Evolutionary conservation across 2,113 vertebrate genomes (phyloP), one percentile per base, ranked within the genome.

Genomic region (Hippoglossus stenolepis): DNA sequence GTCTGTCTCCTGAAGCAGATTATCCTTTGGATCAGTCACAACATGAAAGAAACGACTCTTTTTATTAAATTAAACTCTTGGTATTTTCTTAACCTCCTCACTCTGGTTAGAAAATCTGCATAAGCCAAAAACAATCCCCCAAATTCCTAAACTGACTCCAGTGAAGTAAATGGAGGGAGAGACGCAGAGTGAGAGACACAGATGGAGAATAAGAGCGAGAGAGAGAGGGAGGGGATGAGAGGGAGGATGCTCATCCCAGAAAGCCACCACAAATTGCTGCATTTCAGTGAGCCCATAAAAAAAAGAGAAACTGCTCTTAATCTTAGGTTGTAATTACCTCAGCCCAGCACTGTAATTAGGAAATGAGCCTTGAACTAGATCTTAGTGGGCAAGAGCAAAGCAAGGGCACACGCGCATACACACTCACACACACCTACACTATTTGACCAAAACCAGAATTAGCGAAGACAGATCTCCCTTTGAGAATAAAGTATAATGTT

Each of bases 291-390:
- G 87, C 65, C 76, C 40, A 77, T 91, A 83, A 90, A 93, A 92
- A 79, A 80, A 74, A 89, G 85, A 90, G 82, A 91, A 92, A 89
- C n/a, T 28, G 66, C 89, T 89, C 92, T 87, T 93, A 93, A 95
- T 94, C 86, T 90, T 77, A 92, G 87, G 91, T 90, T 94, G 89
- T 94, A 95, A 95, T 95, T 95, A 94, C 90, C 89, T 90, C 84
- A 84, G 88, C 89, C 82, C 91, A 87, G 88, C 83, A 83, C 88
- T 94, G 91, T 93, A 90, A 94, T 94, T 92, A 92, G 90, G 86
- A 93, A 93, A 93, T 93, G 89, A 93, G 87, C 79, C 88, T 89
- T 89, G 78, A 92, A 92, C 83, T 87, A 77, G 76, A 87, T 82
- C 47, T 76, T 74, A 65, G 82, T 82, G 75, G 70, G 77, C 73